Evolutionary conservation across 2,888 invertebrate genomes (phyloP).

Genomic region (Diarsia rubi): DNA sequence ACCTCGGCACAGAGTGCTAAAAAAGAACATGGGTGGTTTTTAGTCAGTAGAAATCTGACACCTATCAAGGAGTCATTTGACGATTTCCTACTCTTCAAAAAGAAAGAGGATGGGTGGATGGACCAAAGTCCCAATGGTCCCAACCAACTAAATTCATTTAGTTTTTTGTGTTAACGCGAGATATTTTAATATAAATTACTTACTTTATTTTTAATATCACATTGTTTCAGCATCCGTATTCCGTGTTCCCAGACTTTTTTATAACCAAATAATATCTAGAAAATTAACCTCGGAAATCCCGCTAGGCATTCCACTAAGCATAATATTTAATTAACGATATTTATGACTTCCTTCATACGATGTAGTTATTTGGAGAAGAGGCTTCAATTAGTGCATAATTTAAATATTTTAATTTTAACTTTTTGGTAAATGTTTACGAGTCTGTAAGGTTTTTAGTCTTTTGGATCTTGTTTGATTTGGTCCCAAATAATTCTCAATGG

Average conservation of each 20-base stretch:
- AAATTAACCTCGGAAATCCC: conserved; percentile 43
- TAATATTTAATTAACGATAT: conserved; percentile 61
- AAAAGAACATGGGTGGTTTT: too few relatives aligned
- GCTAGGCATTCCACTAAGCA: conserved; percentile 23
- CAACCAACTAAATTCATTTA: too few relatives aligned
- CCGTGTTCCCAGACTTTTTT: conserved; percentile 27
- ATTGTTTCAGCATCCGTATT: conserved; percentile 22
- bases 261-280: conserved; percentile 17
- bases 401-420: conserved; percentile 44
- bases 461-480: too few relatives aligned
- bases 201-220: conserved; percentile 18
- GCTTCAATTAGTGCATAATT: conserved; percentile 60
- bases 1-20: too few relatives aligned
- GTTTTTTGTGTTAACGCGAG: background rate
- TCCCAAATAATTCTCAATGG: too few relatives aligned
- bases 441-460: too few relatives aligned
- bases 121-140: too few relatives aligned
- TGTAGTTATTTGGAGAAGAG: conserved; percentile 28
- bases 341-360: conserved; percentile 63
- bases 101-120: too few relatives aligned
- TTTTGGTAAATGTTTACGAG: conserved; percentile 6
- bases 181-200: background rate
- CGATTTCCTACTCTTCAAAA: too few relatives aligned
- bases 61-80: too few relatives aligned
- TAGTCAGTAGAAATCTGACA: too few relatives aligned